phyloP scores from a whole-genome alignment of 1,140 invertebrate genomes.

The Megalopta genalis region DNA sequence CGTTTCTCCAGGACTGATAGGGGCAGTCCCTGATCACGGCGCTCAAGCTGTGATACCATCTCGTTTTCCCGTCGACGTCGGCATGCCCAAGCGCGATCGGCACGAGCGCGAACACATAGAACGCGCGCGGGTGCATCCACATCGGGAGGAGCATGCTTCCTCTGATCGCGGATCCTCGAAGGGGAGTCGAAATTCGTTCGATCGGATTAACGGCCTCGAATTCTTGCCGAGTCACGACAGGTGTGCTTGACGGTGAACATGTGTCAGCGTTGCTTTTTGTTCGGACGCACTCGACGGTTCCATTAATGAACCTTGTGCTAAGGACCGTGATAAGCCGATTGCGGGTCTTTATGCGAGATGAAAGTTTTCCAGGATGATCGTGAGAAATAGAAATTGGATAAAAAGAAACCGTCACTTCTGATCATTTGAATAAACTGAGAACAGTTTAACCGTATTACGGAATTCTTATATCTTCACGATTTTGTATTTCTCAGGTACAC shows the following conservation, averaged over 20 bases:
- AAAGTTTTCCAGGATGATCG: too few species aligned
- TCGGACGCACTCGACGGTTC: not conserved
- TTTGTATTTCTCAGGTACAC: too few species aligned
- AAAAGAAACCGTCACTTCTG: too few species aligned
- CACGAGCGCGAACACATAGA: conserved; percentile 51
- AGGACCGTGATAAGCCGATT: too few species aligned
- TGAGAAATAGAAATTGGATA: too few species aligned
- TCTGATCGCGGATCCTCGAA: too few species aligned
- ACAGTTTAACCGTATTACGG: too few species aligned
- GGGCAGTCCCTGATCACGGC: conserved; percentile 69
- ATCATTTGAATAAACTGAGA: too few species aligned
- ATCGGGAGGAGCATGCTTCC: conserved; percentile 12
- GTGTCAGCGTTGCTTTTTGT: not conserved
- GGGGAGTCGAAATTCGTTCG: not conserved
- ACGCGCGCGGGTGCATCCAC: conserved; percentile 60
- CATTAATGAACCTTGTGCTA: not conserved
- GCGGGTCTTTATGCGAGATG: too few species aligned
- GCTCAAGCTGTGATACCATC: conserved; percentile 61
- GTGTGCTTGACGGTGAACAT: not conserved
- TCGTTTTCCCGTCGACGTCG: conserved; percentile 53
- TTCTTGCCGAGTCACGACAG: not conserved
- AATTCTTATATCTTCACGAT: too few species aligned
- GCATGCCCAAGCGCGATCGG: conserved; percentile 26
- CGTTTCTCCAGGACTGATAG: conserved; percentile 37
- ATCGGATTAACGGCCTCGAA: not conserved